A percentile compares a stretch with the other conserved stretches of the same genome.
Evolutionary conservation across 2,888 invertebrate genomes (phyloP).

Genomic region (Lagria hirta): DNA sequence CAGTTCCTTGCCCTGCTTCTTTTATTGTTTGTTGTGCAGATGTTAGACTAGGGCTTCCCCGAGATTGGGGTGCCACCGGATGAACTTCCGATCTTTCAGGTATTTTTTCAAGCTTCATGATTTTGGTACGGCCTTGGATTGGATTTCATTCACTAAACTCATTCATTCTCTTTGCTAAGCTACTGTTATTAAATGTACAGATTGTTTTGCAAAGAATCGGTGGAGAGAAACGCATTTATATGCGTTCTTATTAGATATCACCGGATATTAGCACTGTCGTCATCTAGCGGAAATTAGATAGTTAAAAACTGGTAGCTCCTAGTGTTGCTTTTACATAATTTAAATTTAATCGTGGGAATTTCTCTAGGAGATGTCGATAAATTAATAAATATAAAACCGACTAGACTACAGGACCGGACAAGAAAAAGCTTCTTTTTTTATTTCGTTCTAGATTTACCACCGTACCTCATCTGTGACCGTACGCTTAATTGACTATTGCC

Average conservation of each 20-base stretch:
- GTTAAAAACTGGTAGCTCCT: slow-evolving; percentile 14
- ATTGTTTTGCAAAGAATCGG: slow-evolving; percentile 14
- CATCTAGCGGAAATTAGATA: slow-evolving; percentile 13
- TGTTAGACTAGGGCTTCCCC: slow-evolving; percentile 11
- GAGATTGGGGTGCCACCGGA: slow-evolving; percentile 25
- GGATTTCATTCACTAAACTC: slow-evolving; percentile 20
- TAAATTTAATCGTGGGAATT: slow-evolving; percentile 25
- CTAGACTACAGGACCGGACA: no score
- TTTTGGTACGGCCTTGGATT: slow-evolving; percentile 21
- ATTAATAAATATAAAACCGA: slow-evolving; percentile 19
- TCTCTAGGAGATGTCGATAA: slow-evolving; percentile 4
- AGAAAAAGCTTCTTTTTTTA: no score
- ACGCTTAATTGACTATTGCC: no score
- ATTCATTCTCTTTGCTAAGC: slow-evolving; percentile 30
- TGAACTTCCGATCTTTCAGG: slow-evolving; percentile 25
- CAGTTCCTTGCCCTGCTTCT: no score
- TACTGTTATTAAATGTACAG: slow-evolving; percentile 25
- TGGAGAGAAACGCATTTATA: slow-evolving; percentile 4
- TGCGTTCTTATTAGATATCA: no score
- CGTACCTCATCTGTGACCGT: no score
- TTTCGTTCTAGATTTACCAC: no score
- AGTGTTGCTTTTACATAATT: slow-evolving; percentile 22
- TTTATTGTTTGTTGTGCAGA: slow-evolving; percentile 3
- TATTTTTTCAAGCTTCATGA: slow-evolving; percentile 20
- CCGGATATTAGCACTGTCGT: no score